These are phyloP conservation scores for Branchinecta sandiegonensis DNA, from an alignment of 2,888 invertebrate genomes.

Conservation along the genomic window DNA sequence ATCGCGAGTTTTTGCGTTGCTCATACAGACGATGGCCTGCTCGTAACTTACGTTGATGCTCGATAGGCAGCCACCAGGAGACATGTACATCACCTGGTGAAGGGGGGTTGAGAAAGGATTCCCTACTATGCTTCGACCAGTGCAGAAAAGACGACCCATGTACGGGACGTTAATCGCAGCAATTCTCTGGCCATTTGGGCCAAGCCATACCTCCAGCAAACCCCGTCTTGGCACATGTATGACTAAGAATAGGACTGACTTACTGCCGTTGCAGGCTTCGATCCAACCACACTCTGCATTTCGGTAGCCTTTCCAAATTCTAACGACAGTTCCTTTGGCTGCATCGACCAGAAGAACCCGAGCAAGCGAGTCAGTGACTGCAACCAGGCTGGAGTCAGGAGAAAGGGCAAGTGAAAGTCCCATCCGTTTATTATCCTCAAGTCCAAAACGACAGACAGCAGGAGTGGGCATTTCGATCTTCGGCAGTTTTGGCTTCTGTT, in stretches of 20 bases:
- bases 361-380: conserved; percentile 69
- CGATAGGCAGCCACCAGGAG: neutral
- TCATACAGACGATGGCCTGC: conserved; percentile 6
- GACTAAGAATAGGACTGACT: conserved; percentile 63
- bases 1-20: neutral
- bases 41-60: neutral
- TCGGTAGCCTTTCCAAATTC: conserved; percentile 85
- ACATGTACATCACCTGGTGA: neutral
- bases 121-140: neutral
- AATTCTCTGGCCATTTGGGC: conserved; percentile 76
- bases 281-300: conserved; percentile 92
- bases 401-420: conserved; percentile 61
- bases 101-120: neutral
- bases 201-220: conserved; percentile 79
- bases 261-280: conserved; percentile 53
- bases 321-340: conserved; percentile 55
- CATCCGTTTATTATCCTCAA: conserved; percentile 61
- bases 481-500: conserved; percentile 34
- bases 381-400: conserved; percentile 62
- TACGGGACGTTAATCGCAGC: conserved; percentile 69
- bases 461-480: conserved; percentile 48
- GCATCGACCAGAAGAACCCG: conserved; percentile 75
- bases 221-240: conserved; percentile 88
- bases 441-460: conserved; percentile 57
- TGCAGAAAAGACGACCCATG: neutral